Evolutionary conservation across 2,113 vertebrate species (phyloP), one percentile per base, ranked within the genome.

Genomic region (Condylura cristata): DNA sequence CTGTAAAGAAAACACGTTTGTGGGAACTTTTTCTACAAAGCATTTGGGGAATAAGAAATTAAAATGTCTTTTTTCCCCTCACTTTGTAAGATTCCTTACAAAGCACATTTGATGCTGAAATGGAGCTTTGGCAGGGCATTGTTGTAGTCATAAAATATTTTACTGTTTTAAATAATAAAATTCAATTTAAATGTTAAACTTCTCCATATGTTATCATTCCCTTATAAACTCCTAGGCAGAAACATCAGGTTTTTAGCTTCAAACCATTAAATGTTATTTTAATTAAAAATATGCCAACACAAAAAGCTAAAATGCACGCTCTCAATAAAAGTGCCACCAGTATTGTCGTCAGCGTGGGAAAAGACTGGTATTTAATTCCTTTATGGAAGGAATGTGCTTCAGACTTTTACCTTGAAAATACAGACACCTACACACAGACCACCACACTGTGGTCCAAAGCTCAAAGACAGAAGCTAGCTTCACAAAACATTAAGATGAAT

Each of bases 151-250:
- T 98, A 97, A 97, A 97, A 97, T 96, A 96, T 93, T 97, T 96
- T 93, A 96, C 89, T 97, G 82, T 96, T 98, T 97, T 86, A 96
- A 97, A 97, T 92, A 10, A 97, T 83, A 97, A 90, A 85, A 97
- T 93, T 97, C 96, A 93, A 95, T 96, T 97, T 97, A 97, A 96
- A 97, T 90, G 94, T 96, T 97, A 96, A 97, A 96, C 44, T 96
- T 97, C 95, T 97, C 95, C 96, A 95, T 90, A 96, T 95, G 96
- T 95, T 98, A 95, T 80, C 79, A 96, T 90, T 85, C 63, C 79
- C 91, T 82, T 88, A 93, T 84, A 96, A 98, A 97, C 51, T 97
- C 18, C 76, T 44, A 88, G 90, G 90, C 37, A 97, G 93, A 96
- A 97, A 94, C 95, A 98, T 96, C 39, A 97, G 89, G 95, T 90